Evolutionary conservation across 23 tunicate genomes (phyloP).

Genomic region (Corella eumyota): DNA sequence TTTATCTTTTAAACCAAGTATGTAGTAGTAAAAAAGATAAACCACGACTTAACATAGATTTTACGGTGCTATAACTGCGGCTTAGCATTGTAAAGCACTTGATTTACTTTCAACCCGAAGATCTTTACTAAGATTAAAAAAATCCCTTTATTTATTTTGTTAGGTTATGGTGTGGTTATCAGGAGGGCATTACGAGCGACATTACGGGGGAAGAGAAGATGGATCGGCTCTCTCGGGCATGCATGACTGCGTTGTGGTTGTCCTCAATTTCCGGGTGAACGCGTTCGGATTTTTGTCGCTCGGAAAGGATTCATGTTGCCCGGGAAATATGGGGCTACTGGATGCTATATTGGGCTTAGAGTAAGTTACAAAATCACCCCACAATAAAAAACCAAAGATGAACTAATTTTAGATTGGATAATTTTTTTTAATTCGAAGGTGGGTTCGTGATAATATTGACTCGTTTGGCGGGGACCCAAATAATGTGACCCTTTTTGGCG

Average conservation of each 20-base stretch:
- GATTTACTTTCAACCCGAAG: not conserved
- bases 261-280: constrained; percentile 59
- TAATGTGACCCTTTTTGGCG: constrained; percentile 74
- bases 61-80: not conserved
- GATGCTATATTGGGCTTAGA: constrained; percentile 44
- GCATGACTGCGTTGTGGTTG: constrained; percentile 52
- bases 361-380: too few relatives aligned
- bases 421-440: constrained; percentile 34
- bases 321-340: constrained; percentile 52
- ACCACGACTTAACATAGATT: not conserved
- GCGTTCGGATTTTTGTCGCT: constrained; percentile 69
- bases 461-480: constrained; percentile 63
- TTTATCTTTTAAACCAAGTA: too few relatives aligned
- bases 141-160: not conserved
- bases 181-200: constrained; percentile 60
- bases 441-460: constrained; percentile 45
- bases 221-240: constrained; percentile 63
- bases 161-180: constrained; percentile 74
- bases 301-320: constrained; percentile 42
- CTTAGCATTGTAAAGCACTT: not conserved
- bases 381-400: too few relatives aligned
- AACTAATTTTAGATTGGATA: too few relatives aligned
- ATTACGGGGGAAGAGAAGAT: constrained; percentile 38
- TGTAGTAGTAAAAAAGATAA: too few relatives aligned
- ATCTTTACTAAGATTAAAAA: not conserved